These are phyloP conservation scores for Tolypeutes matacus DNA, from an alignment of 2,797 vertebrate species.

Conservation along the genomic window DNA sequence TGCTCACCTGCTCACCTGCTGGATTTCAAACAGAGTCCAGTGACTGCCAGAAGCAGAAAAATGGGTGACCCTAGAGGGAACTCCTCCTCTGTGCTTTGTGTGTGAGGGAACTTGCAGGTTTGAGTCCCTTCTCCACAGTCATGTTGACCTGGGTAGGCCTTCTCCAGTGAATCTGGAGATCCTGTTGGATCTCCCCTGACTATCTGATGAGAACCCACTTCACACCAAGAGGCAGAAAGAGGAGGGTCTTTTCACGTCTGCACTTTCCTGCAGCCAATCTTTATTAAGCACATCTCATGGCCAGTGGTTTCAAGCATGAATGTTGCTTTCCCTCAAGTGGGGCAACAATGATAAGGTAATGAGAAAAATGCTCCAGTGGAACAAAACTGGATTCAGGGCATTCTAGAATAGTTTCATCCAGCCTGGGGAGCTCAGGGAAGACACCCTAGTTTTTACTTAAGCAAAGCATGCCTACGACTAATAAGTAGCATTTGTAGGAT, in stretches of 20 bases:
- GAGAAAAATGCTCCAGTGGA: not conserved
- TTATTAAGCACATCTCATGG: not conserved
- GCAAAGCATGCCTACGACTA: not conserved
- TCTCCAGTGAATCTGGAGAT: not conserved
- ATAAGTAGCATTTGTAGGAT: not conserved
- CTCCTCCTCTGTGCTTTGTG: not conserved
- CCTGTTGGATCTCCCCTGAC: not conserved
- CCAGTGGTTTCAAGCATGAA: not conserved
- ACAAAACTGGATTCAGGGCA: not conserved
- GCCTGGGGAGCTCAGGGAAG: not conserved
- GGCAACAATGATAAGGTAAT: not conserved
- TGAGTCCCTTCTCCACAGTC: not conserved
- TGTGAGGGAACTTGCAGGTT: not conserved
- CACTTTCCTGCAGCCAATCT: not conserved
- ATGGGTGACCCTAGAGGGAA: not conserved
- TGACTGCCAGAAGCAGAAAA: not conserved
- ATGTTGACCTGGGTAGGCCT: not conserved
- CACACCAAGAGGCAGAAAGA: not conserved
- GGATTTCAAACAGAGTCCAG: not conserved
- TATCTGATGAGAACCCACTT: not conserved
- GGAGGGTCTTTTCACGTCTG: not conserved
- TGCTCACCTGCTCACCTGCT: not conserved
- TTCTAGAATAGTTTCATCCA: not conserved
- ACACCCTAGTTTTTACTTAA: not conserved
- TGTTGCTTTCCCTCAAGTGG: not conserved